Conservation (phyloP, 2,797 vertebrate species). For the Acomys russatus region DNA sequence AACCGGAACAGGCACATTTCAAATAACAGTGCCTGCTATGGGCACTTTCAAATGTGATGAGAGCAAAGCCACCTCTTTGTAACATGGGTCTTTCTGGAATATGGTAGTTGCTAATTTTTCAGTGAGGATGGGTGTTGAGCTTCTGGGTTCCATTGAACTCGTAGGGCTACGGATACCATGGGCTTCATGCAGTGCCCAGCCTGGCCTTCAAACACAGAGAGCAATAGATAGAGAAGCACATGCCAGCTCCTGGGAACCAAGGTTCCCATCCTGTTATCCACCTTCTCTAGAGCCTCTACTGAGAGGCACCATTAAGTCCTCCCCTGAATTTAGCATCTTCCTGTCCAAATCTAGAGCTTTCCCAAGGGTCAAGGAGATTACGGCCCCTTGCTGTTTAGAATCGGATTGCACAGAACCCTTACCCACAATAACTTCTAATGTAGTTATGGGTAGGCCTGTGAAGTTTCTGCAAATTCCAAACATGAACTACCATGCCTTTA, state of each 20-base stretch:
- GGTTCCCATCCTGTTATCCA: background rate
- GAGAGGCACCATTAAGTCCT: background rate
- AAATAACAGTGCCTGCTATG: background rate
- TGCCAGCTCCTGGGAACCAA: accelerated
- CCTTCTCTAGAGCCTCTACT: accelerated
- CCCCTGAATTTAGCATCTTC: background rate
- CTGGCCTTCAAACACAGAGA: too few relatives aligned
- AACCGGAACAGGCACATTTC: too few relatives aligned
- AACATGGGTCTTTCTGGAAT: background rate
- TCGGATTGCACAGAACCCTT: background rate
- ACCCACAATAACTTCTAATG: background rate
- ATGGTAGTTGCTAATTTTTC: too few relatives aligned
- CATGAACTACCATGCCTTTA: too few relatives aligned
- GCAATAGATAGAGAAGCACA: background rate
- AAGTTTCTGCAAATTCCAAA: too few relatives aligned
- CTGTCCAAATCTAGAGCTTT: background rate
- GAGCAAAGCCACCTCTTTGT: accelerated
- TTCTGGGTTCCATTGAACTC: accelerated
- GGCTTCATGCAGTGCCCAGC: background rate
- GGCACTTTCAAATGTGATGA: background rate
- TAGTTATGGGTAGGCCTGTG: accelerated
- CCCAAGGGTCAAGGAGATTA: background rate
- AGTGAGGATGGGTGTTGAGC: accelerated
- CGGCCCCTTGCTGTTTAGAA: accelerated
- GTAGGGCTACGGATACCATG: accelerated